These are phyloP conservation scores for Alectura lathami DNA, from an alignment of 2,113 vertebrate species.

Conservation along the genomic window DNA sequence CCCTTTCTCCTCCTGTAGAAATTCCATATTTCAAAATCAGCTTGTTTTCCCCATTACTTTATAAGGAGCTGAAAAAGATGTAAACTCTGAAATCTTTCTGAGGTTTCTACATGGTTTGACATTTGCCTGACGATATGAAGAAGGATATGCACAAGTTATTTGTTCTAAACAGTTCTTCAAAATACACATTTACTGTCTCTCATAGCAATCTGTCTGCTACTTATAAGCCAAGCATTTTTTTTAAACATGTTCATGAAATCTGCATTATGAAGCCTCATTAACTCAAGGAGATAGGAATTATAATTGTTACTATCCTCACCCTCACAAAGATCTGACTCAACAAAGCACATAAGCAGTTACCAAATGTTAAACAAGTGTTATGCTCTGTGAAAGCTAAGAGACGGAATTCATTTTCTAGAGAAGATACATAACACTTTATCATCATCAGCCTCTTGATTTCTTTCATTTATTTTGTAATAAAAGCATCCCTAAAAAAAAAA, in stretches of 20 bases:
- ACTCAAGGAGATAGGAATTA: background rate
- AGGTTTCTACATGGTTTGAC: conserved; percentile 15
- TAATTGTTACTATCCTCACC: background rate
- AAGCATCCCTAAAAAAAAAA: background rate
- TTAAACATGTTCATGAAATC: background rate
- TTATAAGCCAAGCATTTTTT: background rate
- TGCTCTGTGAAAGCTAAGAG: conserved; percentile 8
- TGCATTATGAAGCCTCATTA: conserved; percentile 15
- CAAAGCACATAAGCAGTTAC: conserved; percentile 2
- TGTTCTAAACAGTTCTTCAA: conserved; percentile 26
- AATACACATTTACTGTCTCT: background rate
- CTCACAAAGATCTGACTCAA: background rate
- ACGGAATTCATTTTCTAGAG: conserved; percentile 12
- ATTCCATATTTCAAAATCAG: background rate
- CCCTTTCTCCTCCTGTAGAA: background rate
- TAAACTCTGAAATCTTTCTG: background rate
- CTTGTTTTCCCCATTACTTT: conserved; percentile 18
- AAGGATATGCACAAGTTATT: conserved; percentile 25
- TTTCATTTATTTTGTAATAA: conserved; percentile 18
- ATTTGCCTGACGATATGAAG: conserved; percentile 27
- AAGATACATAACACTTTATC: conserved; percentile 5
- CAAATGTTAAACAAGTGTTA: background rate
- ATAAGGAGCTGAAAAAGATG: background rate
- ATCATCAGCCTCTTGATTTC: background rate
- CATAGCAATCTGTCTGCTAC: background rate